Base-by-base conservation (phyloP, 2,797 vertebrate species). In the Iguana delicatissima region DNA sequence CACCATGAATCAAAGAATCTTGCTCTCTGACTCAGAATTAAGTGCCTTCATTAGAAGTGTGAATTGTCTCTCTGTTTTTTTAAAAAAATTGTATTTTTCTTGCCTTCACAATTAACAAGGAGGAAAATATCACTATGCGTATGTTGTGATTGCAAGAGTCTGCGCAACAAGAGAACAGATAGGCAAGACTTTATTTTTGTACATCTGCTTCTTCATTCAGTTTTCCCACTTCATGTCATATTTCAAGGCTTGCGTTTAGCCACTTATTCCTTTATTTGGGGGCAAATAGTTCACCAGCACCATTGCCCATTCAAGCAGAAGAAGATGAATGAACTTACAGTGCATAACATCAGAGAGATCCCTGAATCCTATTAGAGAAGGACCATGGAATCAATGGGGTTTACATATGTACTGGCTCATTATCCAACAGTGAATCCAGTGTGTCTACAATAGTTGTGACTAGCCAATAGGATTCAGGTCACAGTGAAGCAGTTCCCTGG, bases 1-100 rank as follows among this genome's bases (percentile, higher is more conserved):
- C 85, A 79, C 89, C n/a, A 64, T 82, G 76, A 86, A 73, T 62
- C 64, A 90, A 81, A 90, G 80, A 81, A 80, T 38, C 80, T 79
- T 76, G 72, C 50, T 79, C 79, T 79, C 82, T 29, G 59, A 79
- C 50, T 59, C 73, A 80, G 72, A 82, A 74, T 38, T 42, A 86
- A 87, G 73, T 69, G 64, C 35, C 62, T 88, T 84, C 50, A 72
- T 50, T 29, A 46, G 50, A 29, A 72, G 29, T 50, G 4, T 38
- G 18, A 16, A 50, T 79, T 46, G 46, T 1, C 24, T 12, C 4
- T 12, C 74, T 42, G 4, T n/a, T 7, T 12, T 76, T 76, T 42
- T 76, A 16, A 74, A 74, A 74, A 74, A 16, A 77, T 6, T 74
- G 6, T 57, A 57, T 24, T 86, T 86, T 13, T 16, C 24, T 57